These are phyloP conservation scores for Muscicapa adusta DNA, from an alignment of 2,113 vertebrate species.

Conservation along the genomic window DNA sequence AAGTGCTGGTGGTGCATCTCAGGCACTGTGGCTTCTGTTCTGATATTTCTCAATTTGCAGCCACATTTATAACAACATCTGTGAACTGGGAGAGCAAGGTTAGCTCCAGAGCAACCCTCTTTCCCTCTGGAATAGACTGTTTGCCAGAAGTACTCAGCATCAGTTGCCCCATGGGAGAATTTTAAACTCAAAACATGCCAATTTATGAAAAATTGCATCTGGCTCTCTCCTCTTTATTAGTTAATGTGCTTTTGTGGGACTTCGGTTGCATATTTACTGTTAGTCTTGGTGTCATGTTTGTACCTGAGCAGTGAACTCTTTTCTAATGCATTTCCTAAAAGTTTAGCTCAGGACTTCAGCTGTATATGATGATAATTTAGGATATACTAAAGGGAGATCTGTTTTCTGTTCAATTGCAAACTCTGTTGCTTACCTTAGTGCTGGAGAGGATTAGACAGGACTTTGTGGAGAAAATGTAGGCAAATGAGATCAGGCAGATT, in stretches of 20 bases:
- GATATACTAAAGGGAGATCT: not conserved
- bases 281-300: not conserved
- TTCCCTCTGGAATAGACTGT: not conserved
- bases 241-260: not conserved
- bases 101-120: not conserved
- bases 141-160: not conserved
- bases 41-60: not conserved
- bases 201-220: not conserved
- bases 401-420: not conserved
- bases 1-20: not conserved
- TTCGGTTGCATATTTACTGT: not conserved
- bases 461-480: not conserved
- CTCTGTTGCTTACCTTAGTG: not conserved
- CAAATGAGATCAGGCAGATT: not conserved
- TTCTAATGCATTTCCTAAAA: not conserved
- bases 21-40: not conserved
- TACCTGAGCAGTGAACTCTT: not conserved
- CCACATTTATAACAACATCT: not conserved
- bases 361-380: not conserved
- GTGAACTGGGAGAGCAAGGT: not conserved
- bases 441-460: not conserved
- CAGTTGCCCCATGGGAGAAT: not conserved
- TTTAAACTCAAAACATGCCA: not conserved
- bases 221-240: not conserved
- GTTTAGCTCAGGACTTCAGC: not conserved